These are phyloP conservation scores for Maniola hyperantus DNA, from an alignment of 2,888 invertebrate species.

Conservation along the genomic window DNA sequence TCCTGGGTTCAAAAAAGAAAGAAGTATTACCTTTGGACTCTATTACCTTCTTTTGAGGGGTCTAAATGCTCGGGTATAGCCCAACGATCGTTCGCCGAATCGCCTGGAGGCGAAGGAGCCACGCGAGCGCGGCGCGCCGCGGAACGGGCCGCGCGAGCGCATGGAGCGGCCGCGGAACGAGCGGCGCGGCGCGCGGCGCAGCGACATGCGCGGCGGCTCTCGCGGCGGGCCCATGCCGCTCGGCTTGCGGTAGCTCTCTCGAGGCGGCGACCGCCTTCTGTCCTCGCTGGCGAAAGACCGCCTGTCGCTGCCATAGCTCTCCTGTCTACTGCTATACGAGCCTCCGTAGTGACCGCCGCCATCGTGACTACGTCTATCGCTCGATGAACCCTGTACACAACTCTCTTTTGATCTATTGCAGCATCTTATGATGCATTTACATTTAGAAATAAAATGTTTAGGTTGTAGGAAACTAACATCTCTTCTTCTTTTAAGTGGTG, in stretches of 20 bases:
- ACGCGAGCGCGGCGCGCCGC: conserved; percentile 81
- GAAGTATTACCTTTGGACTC: conserved; percentile 52
- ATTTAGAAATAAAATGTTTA: conserved; percentile 22
- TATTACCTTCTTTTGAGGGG: conserved; percentile 79
- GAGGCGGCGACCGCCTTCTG: conserved; percentile 79
- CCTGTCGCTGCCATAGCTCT: conserved; percentile 77
- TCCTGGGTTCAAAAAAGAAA: conserved; percentile 48
- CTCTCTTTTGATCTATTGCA: conserved; percentile 63
- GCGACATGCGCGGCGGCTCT: conserved; percentile 59
- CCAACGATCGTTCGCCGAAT: conserved; percentile 68
- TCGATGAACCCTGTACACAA: conserved; percentile 81
- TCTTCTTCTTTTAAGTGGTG: conserved; percentile 19
- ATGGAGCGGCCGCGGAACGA: conserved; percentile 79
- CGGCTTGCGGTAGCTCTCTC: conserved; percentile 76
- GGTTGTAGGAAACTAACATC: conserved; percentile 7
- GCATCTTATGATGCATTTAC: conserved; percentile 59
- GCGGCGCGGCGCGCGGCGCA: conserved; percentile 79
- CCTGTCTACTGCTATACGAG: conserved; percentile 81
- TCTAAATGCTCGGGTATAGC: conserved; percentile 73
- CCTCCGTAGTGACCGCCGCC: conserved; percentile 81
- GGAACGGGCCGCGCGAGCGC: conserved; percentile 79
- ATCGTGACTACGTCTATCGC: conserved; percentile 82
- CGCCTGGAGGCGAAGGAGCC: conserved; percentile 69
- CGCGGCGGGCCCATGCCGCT: conserved; percentile 78
- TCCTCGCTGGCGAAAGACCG: conserved; percentile 80